Conservation (phyloP, 2,113 vertebrate genomes). For the Toxostoma redivivum region DNA sequence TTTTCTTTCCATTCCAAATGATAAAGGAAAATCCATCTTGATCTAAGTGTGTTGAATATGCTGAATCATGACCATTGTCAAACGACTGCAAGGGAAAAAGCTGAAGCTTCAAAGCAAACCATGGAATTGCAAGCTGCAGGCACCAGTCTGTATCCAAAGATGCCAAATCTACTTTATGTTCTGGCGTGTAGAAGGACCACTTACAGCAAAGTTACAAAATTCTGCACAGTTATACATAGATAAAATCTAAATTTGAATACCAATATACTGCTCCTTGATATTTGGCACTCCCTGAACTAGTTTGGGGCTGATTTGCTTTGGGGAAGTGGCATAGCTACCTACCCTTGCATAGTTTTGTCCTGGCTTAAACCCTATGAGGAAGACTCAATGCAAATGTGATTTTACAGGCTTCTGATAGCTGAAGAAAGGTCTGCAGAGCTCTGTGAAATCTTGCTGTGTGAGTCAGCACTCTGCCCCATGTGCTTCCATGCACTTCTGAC, state of each 20-base stretch:
- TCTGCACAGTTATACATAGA: neutral
- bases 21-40: neutral
- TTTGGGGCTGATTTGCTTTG: slow-evolving; percentile 19
- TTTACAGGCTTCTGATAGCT: slow-evolving; percentile 8
- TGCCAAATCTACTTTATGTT: neutral
- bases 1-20: neutral
- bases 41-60: neutral
- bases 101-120: neutral
- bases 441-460: neutral
- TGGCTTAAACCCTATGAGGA: neutral
- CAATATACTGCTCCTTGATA: neutral
- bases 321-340: neutral
- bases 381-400: slow-evolving; percentile 44
- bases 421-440: slow-evolving; percentile 26
- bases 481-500: neutral
- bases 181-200: neutral
- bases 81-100: neutral
- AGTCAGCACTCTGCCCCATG: slow-evolving; percentile 27
- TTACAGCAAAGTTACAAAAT: slow-evolving; percentile 17
- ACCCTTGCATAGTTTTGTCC: neutral
- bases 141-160: neutral
- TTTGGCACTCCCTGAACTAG: slow-evolving; percentile 19
- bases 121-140: neutral
- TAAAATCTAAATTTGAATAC: slow-evolving; percentile 44
- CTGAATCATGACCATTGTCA: neutral